Base-by-base conservation (phyloP, 2,797 vertebrate genomes). In the Cetoscarus ocellatus region DNA sequence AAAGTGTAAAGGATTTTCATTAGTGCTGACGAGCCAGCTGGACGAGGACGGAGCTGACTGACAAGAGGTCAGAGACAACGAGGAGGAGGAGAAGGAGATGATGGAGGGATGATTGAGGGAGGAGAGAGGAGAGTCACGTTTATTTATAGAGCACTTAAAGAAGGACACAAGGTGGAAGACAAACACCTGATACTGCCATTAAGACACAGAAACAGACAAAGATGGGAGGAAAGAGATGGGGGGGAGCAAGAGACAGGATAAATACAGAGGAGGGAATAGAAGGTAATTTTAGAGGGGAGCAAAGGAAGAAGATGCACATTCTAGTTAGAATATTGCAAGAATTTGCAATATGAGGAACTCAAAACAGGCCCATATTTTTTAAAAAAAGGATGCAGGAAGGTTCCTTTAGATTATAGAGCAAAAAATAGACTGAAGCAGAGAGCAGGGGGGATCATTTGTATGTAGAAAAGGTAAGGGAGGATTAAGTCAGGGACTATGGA, bases 1-100 rank as follows among this genome's bases (percentile, higher is more conserved):
- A 85, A 90, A 84, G 74, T 88, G 83, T 82, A 88, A 87, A 87
- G 76, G 65, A 86, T 83, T 87, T 86, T 86, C 78, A 90, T 87
- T 86, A 86, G 78, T 57, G 72, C 54, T 79, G 80, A 78, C 49
- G 73, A 85, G 76, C 82, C 85, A 88, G 79, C 86, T 87, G 84
- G 77, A 75, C 62, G 67, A 69, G 71, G 65, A 84, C 48, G 66
- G 67, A 67, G 54, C 71, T 76, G 75, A 84, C 72, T 76, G 83
- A 72, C 64, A 72, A 72, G 70, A 82, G 79, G 81, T 84, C 81
- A 71, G 79, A 55, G 52, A 65, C 42, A 62, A 74, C 43, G 56
- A 47, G 5, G 38, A 43, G 12, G 52, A 51, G 17, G 35, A 18
- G 49, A 11, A 27, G 27, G n/a, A 18, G 39, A 54, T 59, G 62